Evolutionary conservation across 2,797 vertebrate genomes (phyloP), one percentile per base, ranked within the genome.

Genomic region (Chrysocyon brachyurus): DNA sequence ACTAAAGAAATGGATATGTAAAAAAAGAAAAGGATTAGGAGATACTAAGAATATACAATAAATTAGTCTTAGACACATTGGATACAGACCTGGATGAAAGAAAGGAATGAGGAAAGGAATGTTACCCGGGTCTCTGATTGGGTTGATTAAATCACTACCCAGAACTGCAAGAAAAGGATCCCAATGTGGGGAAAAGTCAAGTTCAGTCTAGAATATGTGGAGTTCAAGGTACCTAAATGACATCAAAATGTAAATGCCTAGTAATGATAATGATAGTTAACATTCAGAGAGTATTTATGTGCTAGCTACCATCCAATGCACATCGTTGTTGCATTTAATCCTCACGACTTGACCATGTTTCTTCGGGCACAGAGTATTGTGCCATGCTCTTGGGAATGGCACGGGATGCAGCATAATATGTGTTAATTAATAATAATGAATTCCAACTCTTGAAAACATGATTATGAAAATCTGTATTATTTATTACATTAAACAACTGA

Each of bases 391-490:
- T 78, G 64, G 28, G 26, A 66, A 75, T 49, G 1, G 26, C 31
- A 83, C 4, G 21, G 56, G 22, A 93, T 26, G 78, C 19, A 79
- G 26, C 14, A n/a, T 24, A 78, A 24, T 68, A 79, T 63, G 15
- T 52, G 6, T 73, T 85, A 49, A 91, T 83, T 56, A 91, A 92
- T 79, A 97, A 46, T 72, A 85, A 81, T 66, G 77, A 89, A 81
- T 86, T 79, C 22, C 12, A 93, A 46, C 12, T 63, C 61, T 85
- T 84, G 81, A 91, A 89, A 97, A 88, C 26, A 73, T 24, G 15
- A 46, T 31, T 84, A 68, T 86, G 31, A 86, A 81, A 66, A 88
- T 61, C 64, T 93, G 2, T 86, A 90, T 56, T 85, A 21, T 83
- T 73, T 90, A 75, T 73, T 63, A 72, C 1, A 85, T 16, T 40